A percentile compares a stretch with the other conserved stretches of the same genome.
Evolutionary conservation across 2,113 vertebrate species (phyloP).

Genomic region (Oryzias celebensis): DNA sequence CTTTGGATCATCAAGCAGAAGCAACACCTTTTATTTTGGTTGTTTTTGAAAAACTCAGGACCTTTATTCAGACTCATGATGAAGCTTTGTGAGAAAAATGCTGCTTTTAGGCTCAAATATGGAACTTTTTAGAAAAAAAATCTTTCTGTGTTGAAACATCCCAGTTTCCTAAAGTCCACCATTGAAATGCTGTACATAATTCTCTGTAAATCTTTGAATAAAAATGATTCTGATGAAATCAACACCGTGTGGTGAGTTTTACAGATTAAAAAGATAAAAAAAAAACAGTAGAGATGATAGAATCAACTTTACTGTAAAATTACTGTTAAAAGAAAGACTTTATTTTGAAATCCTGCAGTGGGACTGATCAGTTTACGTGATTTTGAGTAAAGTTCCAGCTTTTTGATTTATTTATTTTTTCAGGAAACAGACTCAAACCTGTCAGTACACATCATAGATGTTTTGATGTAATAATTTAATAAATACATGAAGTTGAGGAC

Average conservation of each 20-base stretch:
- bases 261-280: neutral
- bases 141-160: too few relatives aligned
- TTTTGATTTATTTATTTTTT: too few relatives aligned
- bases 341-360: too few relatives aligned
- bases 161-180: too few relatives aligned
- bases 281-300: neutral
- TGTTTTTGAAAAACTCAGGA: constrained; percentile 1
- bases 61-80: constrained; percentile 5
- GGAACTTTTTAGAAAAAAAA: neutral
- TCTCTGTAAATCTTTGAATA: constrained; percentile 55
- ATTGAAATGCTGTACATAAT: constrained; percentile 26
- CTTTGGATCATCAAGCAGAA: neutral
- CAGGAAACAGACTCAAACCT: too few relatives aligned
- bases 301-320: neutral
- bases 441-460: too few relatives aligned
- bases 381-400: too few relatives aligned
- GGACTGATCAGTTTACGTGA: too few relatives aligned
- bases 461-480: too few relatives aligned
- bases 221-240: constrained; percentile 44
- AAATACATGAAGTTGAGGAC: too few relatives aligned
- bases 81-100: constrained; percentile 8
- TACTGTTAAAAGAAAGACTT: too few relatives aligned
- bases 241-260: neutral
- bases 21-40: neutral
- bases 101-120: constrained; percentile 23